Evolutionary conservation across 2,888 invertebrate species (phyloP), one percentile per base, ranked within the genome.

Genomic region (Calliphora vomitoria): DNA sequence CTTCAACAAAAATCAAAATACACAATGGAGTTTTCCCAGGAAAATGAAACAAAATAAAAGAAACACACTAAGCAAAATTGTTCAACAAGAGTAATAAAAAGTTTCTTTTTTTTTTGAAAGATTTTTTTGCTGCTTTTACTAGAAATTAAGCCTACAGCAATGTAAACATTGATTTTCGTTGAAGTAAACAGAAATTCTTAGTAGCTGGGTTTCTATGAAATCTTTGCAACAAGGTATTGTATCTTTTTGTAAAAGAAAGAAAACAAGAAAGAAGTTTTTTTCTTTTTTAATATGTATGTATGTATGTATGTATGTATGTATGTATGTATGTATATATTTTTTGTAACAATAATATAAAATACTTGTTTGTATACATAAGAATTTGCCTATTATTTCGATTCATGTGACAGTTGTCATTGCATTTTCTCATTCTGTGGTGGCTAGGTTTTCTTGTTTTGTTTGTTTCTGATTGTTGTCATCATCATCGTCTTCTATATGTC

Each of bases 361-460:
- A 58, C 38, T 60, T 69, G 47, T 64, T 18, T 20, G 38, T 64
- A 13, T 38, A 71, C 44, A 31, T 58, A 58, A 18, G 50, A 66
- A 80, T 87, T 84, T 87, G 80, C 72, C 81, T 84, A 84, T 87
- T 87, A 84, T 84, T 84, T 84, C 84, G 76, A 84, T 68, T 87
- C 83, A 81, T 78, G 87, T 81, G 71, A 81, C 83, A 87, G 87
- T 87, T 87, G 83, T 71, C 83, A 83, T 80, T 83, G 80, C 83
- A 76, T 72, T 18, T 72, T 62, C 25, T 25, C 55, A 44, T 72
- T 72, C 18, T 58, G n/a, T 53, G 47, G 58, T 31, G 11, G 60
- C 50, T 58, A 44, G 11, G 44, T 44, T n/a, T 74, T 55, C 13
- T 66, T 41, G 4, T 41, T 38, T 50, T 50, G 50, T 62, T 60